Conservation (phyloP, 2,797 vertebrate species). For the Semaprochilodus insignis region DNA sequence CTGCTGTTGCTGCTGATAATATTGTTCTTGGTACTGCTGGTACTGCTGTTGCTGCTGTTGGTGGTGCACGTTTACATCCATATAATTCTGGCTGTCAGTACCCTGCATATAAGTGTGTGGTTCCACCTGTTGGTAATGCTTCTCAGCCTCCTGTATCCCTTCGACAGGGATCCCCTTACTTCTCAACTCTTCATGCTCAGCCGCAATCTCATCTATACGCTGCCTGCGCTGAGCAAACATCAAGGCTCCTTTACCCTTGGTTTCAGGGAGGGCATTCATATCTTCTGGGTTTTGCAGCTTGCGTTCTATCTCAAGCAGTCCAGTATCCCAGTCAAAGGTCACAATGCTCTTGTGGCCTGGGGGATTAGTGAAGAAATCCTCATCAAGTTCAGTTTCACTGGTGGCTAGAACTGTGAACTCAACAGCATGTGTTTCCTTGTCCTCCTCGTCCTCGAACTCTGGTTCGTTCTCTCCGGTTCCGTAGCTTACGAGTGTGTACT, state of each 20-base stretch:
- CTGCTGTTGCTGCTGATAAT: slow-evolving; percentile 69
- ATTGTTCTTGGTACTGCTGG: slow-evolving; percentile 74
- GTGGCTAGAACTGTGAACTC: slow-evolving; percentile 85
- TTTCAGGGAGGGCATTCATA: slow-evolving; percentile 93
- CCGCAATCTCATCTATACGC: slow-evolving; percentile 94
- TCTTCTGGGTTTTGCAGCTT: slow-evolving; percentile 79
- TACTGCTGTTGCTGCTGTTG: slow-evolving; percentile 69
- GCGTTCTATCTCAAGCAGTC: slow-evolving; percentile 88
- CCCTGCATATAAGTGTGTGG: slow-evolving; percentile 75
- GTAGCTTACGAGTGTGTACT: slow-evolving; percentile 98
- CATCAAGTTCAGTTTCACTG: slow-evolving; percentile 85
- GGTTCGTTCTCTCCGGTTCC: slow-evolving; percentile 91
- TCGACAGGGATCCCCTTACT: slow-evolving; percentile 79
- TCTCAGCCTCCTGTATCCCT: slow-evolving; percentile 67
- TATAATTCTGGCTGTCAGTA: slow-evolving; percentile 81
- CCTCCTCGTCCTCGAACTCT: slow-evolving; percentile 77
- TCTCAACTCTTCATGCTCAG: slow-evolving; percentile 90
- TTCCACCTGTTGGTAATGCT: slow-evolving; percentile 65
- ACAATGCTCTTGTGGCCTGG: slow-evolving; percentile 79
- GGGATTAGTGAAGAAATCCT: slow-evolving; percentile 83
- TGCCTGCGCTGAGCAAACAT: slow-evolving; percentile 95
- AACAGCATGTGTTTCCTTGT: slow-evolving; percentile 77
- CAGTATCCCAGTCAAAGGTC: slow-evolving; percentile 90
- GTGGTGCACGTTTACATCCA: slow-evolving; percentile 81
- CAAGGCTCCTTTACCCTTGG: slow-evolving; percentile 92